Percentiles rank a stretch among this genome's conserved stretches.
Evolutionary conservation across 2,113 vertebrate genomes (phyloP).

Genomic region (Macrotus californicus): DNA sequence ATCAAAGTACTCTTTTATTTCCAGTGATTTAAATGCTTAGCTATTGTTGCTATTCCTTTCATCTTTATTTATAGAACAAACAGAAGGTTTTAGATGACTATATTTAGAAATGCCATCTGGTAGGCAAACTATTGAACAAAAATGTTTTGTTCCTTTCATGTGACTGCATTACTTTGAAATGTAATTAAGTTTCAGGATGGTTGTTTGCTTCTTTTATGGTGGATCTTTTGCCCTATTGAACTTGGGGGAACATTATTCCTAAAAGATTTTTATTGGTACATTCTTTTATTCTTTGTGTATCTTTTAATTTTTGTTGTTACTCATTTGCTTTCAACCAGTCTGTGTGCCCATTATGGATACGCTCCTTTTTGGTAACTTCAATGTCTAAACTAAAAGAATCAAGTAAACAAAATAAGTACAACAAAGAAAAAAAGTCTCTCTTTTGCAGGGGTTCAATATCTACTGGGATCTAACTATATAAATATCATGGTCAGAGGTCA

Average conservation of each 20-base stretch:
- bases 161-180: background rate
- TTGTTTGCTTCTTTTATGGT: background rate
- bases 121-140: conserved; percentile 18
- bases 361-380: background rate
- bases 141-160: background rate
- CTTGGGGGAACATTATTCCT: background rate
- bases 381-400: background rate
- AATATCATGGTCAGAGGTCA: conserved; percentile 31
- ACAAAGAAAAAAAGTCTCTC: background rate
- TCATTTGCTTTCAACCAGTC: background rate
- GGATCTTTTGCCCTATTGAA: background rate
- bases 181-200: background rate
- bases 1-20: conserved; percentile 46
- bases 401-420: background rate
- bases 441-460: conserved; percentile 27
- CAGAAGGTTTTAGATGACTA: background rate
- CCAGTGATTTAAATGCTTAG: background rate
- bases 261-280: background rate
- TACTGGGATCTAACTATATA: conserved; percentile 8
- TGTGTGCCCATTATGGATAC: fast-evolving
- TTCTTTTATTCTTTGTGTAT: conserved; percentile 1
- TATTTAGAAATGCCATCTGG: conserved; percentile 26
- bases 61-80: background rate
- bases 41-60: background rate
- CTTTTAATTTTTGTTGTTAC: background rate